These are phyloP conservation scores for Philereme vetulata DNA, from an alignment of 2,888 invertebrate species.

Conservation along the genomic window DNA sequence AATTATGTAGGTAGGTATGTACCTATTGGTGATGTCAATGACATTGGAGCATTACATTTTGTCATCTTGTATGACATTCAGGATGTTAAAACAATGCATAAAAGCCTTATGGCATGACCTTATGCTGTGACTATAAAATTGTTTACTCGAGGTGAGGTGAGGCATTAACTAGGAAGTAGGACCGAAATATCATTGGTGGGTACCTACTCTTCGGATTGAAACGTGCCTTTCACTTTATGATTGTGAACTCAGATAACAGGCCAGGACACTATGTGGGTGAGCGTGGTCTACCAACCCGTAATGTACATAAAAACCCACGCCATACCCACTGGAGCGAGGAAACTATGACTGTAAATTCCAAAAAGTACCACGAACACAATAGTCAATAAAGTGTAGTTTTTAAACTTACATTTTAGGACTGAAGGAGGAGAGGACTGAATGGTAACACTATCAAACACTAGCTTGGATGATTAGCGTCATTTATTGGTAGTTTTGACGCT, in stretches of 20 bases:
- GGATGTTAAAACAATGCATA: neutral
- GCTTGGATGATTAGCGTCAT: constrained; percentile 10
- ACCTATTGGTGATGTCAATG: neutral
- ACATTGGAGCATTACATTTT: neutral
- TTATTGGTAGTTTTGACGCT: neutral
- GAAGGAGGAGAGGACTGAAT: neutral
- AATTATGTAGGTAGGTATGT: too few species aligned
- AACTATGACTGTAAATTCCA: constrained; percentile 20
- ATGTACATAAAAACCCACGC: constrained; percentile 41
- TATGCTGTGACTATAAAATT: constrained; percentile 1
- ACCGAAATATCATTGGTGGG: neutral
- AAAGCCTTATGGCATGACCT: constrained; percentile 9
- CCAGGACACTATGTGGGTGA: constrained; percentile 35
- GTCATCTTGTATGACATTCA: neutral
- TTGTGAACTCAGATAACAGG: constrained; percentile 17
- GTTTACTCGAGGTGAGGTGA: constrained; percentile 1
- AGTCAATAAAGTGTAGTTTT: constrained; percentile 10
- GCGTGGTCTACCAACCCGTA: constrained; percentile 27
- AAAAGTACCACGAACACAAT: constrained; percentile 37
- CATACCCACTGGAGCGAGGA: constrained; percentile 49
- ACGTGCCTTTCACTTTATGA: constrained; percentile 49
- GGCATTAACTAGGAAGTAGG: constrained; percentile 5
- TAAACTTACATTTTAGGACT: constrained; percentile 7
- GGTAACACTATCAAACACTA: constrained; percentile 2
- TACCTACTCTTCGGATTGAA: neutral